These are phyloP conservation scores for Spatula versicolor DNA, from an alignment of 2,797 vertebrate genomes.

Conservation along the genomic window DNA sequence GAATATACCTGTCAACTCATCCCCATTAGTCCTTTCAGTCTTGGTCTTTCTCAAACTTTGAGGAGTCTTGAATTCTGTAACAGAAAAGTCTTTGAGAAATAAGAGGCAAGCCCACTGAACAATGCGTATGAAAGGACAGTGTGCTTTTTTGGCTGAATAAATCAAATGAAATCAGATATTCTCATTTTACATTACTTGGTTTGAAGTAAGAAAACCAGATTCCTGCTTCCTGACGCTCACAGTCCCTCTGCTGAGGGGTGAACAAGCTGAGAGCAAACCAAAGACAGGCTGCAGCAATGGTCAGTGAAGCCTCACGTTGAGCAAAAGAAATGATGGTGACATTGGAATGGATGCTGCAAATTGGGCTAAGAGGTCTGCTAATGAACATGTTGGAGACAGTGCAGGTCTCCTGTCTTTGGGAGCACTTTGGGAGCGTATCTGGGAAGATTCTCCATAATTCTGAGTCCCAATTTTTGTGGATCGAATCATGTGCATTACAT, in stretches of 20 bases:
- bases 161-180: background rate
- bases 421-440: background rate
- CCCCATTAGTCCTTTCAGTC: background rate
- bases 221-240: background rate
- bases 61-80: background rate
- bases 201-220: background rate
- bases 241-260: background rate
- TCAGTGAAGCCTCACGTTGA: background rate
- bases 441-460: background rate
- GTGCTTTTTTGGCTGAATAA: background rate
- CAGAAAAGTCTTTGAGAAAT: background rate
- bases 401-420: background rate
- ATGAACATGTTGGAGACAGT: background rate
- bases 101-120: background rate
- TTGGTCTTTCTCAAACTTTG: background rate
- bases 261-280: accelerated
- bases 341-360: background rate
- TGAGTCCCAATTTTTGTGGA: background rate
- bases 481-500: background rate
- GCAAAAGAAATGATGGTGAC: background rate
- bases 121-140: accelerated
- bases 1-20: conserved; percentile 18
- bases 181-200: background rate
- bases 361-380: background rate
- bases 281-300: background rate